phyloP scores from a whole-genome alignment of 2,113 vertebrate species.

The Zootoca vivipara region DNA sequence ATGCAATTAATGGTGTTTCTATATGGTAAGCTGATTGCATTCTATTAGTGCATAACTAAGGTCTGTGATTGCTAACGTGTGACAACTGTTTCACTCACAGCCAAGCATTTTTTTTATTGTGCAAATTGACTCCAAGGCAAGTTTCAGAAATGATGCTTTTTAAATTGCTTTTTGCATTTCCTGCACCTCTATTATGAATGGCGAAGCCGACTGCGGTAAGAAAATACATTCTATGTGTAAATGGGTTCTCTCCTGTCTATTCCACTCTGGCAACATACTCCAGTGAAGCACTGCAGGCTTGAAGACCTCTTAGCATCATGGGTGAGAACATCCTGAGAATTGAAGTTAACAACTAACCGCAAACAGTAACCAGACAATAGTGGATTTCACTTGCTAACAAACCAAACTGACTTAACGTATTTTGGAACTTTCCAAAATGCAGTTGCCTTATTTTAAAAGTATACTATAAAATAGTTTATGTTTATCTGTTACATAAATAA shows the following conservation, averaged over 20 bases:
- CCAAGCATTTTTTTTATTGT: neutral
- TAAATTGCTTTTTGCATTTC: neutral
- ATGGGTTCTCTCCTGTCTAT: neutral
- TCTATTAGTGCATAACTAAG: neutral
- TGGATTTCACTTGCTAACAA: neutral
- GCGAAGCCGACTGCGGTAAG: neutral
- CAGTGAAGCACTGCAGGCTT: neutral
- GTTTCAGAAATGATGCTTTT: neutral
- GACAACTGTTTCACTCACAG: neutral
- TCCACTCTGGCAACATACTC: neutral
- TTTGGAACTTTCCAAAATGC: neutral
- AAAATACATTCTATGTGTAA: neutral
- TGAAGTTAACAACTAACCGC: conserved; percentile 29
- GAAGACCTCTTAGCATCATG: neutral
- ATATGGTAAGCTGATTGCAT: neutral
- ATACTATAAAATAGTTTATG: neutral
- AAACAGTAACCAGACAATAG: conserved; percentile 23
- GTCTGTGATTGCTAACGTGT: neutral
- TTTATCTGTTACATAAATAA: neutral
- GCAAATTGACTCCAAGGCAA: neutral
- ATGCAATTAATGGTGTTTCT: neutral
- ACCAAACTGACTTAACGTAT: neutral
- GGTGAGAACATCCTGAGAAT: neutral
- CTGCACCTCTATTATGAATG: neutral
- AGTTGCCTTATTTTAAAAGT: conserved; percentile 41